A percentile compares a stretch with the other conserved stretches of the same genome.
Conservation (phyloP, 2,113 vertebrate species). For the Regulus satrapa region DNA sequence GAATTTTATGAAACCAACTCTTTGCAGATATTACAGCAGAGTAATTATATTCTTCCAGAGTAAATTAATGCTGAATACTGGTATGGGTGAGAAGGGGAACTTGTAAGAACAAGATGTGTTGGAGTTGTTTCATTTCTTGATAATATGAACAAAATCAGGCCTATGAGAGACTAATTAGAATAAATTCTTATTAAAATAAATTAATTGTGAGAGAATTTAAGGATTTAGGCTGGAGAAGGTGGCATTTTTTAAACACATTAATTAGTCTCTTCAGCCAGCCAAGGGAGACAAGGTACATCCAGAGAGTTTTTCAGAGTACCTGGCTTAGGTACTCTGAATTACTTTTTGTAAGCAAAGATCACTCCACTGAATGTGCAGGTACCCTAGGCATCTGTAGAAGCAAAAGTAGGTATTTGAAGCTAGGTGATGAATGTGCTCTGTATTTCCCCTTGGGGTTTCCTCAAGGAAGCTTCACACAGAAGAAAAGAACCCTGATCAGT, state of each 20-base stretch:
- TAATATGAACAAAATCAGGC: neutral
- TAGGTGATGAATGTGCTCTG: neutral
- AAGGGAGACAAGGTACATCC: neutral
- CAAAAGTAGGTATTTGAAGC: neutral
- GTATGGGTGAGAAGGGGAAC: neutral
- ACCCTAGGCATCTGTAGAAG: neutral
- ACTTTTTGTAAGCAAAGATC: neutral
- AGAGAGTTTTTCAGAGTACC: neutral
- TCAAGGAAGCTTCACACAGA: neutral
- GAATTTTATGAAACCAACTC: neutral
- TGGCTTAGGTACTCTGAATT: neutral
- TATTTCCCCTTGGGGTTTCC: neutral
- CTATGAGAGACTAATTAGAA: neutral
- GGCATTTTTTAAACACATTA: neutral
- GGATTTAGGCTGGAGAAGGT: neutral
- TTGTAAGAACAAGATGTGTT: neutral
- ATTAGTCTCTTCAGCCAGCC: neutral
- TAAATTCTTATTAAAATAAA: neutral
- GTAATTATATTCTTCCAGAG: neutral
- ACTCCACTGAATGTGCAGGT: neutral
- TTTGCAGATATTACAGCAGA: neutral
- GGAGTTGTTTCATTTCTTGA: neutral
- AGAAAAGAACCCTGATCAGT: neutral
- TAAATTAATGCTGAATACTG: neutral
- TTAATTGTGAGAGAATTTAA: neutral